Evolutionary conservation across 2,797 vertebrate genomes (phyloP).

Genomic region (Fringilla coelebs): DNA sequence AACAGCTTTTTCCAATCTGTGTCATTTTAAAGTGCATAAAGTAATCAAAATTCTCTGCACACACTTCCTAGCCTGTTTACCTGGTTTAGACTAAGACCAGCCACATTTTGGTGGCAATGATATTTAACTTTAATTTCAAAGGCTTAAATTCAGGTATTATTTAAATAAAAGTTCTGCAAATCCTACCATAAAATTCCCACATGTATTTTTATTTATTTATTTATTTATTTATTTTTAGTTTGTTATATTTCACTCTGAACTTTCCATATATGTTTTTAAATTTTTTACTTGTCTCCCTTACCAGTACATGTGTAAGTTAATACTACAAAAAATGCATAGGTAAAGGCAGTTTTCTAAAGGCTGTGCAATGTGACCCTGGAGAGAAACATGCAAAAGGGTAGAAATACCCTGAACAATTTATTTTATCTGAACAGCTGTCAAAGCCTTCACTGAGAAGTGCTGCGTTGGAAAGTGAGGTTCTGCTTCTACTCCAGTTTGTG

Average conservation of each 20-base stretch:
- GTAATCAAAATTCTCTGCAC: background rate
- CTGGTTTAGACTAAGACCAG: background rate
- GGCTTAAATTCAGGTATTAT: slow-evolving; percentile 22
- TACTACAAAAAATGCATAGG: background rate
- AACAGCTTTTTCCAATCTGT: background rate
- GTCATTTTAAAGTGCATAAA: background rate
- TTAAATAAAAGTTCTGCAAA: slow-evolving; percentile 34
- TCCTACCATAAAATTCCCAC: background rate
- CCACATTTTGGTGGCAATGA: background rate
- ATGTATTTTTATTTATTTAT: background rate
- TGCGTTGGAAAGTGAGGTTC: background rate
- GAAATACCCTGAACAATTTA: background rate
- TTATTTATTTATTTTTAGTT: background rate
- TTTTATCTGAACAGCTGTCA: background rate
- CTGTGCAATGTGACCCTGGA: background rate
- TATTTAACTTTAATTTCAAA: slow-evolving; percentile 53
- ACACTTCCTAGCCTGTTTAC: background rate
- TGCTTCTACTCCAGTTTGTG: background rate
- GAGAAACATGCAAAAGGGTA: background rate
- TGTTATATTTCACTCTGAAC: background rate
- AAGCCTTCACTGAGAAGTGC: background rate
- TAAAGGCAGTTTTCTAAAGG: background rate
- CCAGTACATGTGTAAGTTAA: background rate
- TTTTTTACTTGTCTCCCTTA: background rate
- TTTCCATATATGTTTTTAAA: background rate